Base-by-base conservation (phyloP, 30 jellyfish, hydroid and myxozoan genomes). In the Hydractinia symbiolongicarpus region DNA sequence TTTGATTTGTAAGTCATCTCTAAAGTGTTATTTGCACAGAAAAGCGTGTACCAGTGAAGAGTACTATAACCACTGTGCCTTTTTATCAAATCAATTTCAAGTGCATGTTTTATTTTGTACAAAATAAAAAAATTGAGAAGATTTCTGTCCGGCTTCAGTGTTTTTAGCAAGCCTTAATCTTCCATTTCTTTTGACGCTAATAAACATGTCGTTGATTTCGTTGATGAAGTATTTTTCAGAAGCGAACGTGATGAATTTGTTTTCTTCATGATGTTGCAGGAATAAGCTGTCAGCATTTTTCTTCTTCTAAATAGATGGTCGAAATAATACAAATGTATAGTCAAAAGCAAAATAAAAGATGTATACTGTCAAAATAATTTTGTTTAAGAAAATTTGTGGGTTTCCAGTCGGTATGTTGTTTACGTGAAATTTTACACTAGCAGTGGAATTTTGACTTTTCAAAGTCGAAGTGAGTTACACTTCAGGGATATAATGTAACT, bases 61-160 rank as follows among this genome's bases (percentile, higher is more conserved):
- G 1, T 30, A 30, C 44, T 30, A 30, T 30, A 30, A 30, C 44
- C 44, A 30, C 1, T 30, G 44, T 30, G 44, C 44, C 44, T 2
- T 30, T 30, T 30, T 30, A 30, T 30, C 44, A 1, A 30, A 30
- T 30, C 44, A 30, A 30, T 0, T 30, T 30, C 44, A 30, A 30
- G 44, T 30, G 44, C 44, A 30, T 30, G 44, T 30, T 30, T 30
- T 30, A 30, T 30, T 30, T 30, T 30, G 44, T 30, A 30, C 44
- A 30, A 30, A 30, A 30, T 30, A 30, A 30, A 58, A 51, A 55
- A 53, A 77, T 55, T 77, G 85, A 5, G 77, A 56, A 10, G 81
- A 54, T 16, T 19, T 53, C 56, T 77, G 85, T 4, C 77, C 85
- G 76, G 85, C 76, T 61, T 60, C 83, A 0, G 85, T 77, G 53